Evolutionary conservation across 2,797 vertebrate genomes (phyloP).

Genomic region (Sebastolobus altivelis): DNA sequence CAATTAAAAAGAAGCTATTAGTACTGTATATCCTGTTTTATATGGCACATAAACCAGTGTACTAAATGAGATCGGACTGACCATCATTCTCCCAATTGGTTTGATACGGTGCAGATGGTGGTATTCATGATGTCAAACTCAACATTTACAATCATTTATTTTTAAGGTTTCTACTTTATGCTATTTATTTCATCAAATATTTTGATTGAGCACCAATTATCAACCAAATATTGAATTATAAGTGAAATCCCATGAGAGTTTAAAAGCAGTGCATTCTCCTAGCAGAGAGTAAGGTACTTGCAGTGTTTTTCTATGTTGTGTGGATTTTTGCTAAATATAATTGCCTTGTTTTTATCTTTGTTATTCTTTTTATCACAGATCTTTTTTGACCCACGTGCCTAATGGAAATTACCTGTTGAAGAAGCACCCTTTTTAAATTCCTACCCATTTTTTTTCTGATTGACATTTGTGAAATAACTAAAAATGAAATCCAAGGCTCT

Average conservation of each 20-base stretch:
- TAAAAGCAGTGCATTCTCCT: background rate
- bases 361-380: background rate
- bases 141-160: background rate
- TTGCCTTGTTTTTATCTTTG: background rate
- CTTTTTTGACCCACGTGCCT: background rate
- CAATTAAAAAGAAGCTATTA: constrained; percentile 38
- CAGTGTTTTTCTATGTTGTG: background rate
- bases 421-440: background rate
- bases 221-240: background rate
- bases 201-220: constrained; percentile 1
- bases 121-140: constrained; percentile 12
- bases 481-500: constrained; percentile 22
- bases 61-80: constrained; percentile 22
- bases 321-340: background rate
- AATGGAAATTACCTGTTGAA: background rate
- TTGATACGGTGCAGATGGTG: constrained; percentile 7
- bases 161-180: background rate
- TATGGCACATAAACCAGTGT: constrained; percentile 45
- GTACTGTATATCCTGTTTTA: constrained; percentile 33
- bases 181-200: background rate
- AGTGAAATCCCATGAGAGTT: background rate
- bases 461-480: constrained; percentile 28
- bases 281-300: background rate
- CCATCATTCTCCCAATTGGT: constrained; percentile 27
- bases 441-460: background rate